Base-by-base conservation (phyloP, 2,797 vertebrate species). In the Euphonia xanthogaster region DNA sequence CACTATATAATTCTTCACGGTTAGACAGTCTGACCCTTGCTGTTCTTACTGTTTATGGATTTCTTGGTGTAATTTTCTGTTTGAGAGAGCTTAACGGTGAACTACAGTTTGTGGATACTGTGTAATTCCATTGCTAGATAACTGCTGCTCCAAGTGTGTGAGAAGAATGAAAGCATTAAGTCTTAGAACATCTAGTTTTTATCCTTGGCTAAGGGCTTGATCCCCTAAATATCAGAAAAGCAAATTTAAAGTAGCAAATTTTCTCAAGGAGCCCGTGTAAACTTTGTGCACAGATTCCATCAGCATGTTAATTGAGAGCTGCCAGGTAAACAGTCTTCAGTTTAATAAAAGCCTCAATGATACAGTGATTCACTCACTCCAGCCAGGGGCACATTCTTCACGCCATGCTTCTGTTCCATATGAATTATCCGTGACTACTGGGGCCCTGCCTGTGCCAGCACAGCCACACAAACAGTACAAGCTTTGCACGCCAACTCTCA, bases 61-160 rank as follows among this genome's bases (percentile, higher is more conserved):
- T 93, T 94, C 84, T 87, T 88, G 63, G 78, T 88, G 70, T 78
- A 88, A 88, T 82, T 81, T 78, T 94, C 82, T 92, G 62, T 95
- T 93, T 91, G 51, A 95, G 88, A 75, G 65, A 39, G 51, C 70
- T 83, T 90, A 92, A 86, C 22, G 3, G 57, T 67, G 55, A 93
- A 35, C 66, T 63, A 73, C 81, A 61, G 37, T 85, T 90, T 88
- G 44, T 62, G 37, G 40, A 30, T 70, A 74, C 51, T 61, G 28
- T 84, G 44, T 78, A 86, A 73, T 93, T 77, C 50, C 35, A 28
- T 53, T 87, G 74, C 51, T 68, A 79, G 67, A 28, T 72, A 86
- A 66, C 79, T 84, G 66, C 81, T 90, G 51, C 57, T 86, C 72
- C 33, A 66, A 94, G 51, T 8, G 18, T 39, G n/a, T 27, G 25